A percentile compares a stretch with the other conserved stretches of the same genome.
Evolutionary conservation across 1,140 invertebrate genomes (phyloP).

Genomic region (Aradophagus sp.): DNA sequence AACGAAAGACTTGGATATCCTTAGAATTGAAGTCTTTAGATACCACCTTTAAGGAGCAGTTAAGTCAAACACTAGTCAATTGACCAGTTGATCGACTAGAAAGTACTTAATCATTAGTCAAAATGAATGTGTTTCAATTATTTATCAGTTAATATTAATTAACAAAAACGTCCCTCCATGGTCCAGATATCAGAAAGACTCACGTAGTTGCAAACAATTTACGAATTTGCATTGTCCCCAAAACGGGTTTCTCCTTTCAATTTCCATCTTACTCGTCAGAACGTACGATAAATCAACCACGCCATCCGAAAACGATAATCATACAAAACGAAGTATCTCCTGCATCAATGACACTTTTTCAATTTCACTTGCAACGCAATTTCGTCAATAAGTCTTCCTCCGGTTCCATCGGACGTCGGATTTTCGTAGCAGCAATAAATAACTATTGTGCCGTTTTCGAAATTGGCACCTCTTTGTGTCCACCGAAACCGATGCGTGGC

Average conservation of each 20-base stretch:
- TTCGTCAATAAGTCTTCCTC: slow-evolving; percentile 41
- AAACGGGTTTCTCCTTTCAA: slow-evolving; percentile 37
- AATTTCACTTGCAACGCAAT: slow-evolving; percentile 46
- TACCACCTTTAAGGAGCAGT: too few species aligned
- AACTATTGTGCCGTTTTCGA: slow-evolving; percentile 44
- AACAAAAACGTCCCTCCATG: too few species aligned
- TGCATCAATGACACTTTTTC: slow-evolving; percentile 39
- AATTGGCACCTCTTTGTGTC: slow-evolving; percentile 36
- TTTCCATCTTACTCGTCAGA: slow-evolving; percentile 27
- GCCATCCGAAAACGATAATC: slow-evolving; percentile 25
- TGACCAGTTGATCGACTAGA: too few species aligned
- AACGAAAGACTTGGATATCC: too few species aligned
- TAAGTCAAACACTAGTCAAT: too few species aligned
- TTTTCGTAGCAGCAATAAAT: slow-evolving; percentile 16
- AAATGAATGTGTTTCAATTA: too few species aligned
- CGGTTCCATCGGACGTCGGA: too few species aligned
- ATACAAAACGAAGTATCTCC: slow-evolving; percentile 38
- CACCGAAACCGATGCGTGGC: slow-evolving; percentile 7
- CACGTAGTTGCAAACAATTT: slow-evolving; percentile 8
- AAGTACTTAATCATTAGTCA: too few species aligned
- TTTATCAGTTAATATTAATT: too few species aligned
- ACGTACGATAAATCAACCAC: slow-evolving; percentile 34
- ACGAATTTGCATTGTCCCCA: slow-evolving; percentile 38
- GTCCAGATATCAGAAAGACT: slow-evolving; percentile 7
- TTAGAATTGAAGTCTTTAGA: too few species aligned